These are phyloP conservation scores for Plagodis dolabraria DNA, from an alignment of 2,888 invertebrate species.

Conservation along the genomic window DNA sequence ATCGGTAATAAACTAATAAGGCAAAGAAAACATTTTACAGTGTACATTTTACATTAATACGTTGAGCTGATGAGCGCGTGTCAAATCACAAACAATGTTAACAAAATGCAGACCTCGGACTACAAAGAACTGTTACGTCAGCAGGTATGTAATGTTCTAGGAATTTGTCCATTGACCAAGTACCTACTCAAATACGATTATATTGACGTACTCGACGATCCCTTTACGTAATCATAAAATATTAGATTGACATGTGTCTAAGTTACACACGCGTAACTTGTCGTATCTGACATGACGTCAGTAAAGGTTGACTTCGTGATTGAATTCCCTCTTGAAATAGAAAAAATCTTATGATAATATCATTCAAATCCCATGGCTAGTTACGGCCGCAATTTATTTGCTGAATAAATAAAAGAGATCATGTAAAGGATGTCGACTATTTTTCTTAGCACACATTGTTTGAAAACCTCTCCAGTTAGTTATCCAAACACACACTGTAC, in stretches of 20 bases:
- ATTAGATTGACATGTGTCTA: constrained; percentile 12
- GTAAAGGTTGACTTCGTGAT: constrained; percentile 9
- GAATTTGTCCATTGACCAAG: constrained; percentile 13
- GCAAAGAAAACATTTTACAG: constrained; percentile 14
- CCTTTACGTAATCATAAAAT: constrained; percentile 14
- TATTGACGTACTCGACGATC: constrained; percentile 9
- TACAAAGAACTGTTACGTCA: constrained; percentile 22
- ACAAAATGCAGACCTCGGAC: constrained; percentile 11
- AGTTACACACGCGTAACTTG: constrained; percentile 4
- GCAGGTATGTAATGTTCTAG: constrained; percentile 13
- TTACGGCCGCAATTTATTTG: constrained; percentile 27
- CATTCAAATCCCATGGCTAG: neutral
- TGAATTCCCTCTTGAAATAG: neutral
- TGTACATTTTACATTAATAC: constrained; percentile 11
- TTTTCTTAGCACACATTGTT: constrained; percentile 50
- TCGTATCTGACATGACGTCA: constrained; percentile 12
- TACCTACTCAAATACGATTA: constrained; percentile 8
- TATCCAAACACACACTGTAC: constrained; percentile 42
- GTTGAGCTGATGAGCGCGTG: constrained; percentile 13
- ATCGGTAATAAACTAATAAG: constrained; percentile 3
- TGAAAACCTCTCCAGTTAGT: constrained; percentile 51
- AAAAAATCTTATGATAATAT: constrained; percentile 1
- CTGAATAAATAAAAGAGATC: constrained; percentile 34
- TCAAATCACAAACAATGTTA: constrained; percentile 20
- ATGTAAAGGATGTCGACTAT: constrained; percentile 41